Evolutionary conservation across 1,140 invertebrate genomes (phyloP), one percentile per base, ranked within the genome.

Genomic region (Hirudo medicinalis): DNA sequence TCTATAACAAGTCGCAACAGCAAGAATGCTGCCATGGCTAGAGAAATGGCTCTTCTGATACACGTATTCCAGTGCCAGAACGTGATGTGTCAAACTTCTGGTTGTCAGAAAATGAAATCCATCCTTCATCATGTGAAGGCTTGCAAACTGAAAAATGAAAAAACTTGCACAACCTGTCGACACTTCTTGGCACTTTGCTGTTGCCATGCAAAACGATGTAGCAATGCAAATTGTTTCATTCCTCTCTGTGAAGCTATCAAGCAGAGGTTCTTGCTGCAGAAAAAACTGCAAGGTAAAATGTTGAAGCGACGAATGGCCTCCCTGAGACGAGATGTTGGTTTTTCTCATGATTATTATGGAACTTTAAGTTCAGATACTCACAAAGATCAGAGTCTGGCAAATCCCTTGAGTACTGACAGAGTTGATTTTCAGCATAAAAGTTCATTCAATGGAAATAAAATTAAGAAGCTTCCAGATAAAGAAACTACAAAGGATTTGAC

Each of bases 181-280:
- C 72, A 73, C 55, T 87, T 99, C 36, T 94, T 99, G 78, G 94
- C 94, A 6, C 83, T 99, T 27, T 99, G 96, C 79, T 97, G 93
- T 82, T 98, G 97, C 83, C 96, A 99, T 82, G 95, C 96, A 8
- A 99, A 98, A 84, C 92, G 97, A 85, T 99, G 96, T 85, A 88
- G 89, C 71, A 84, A 84, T 83, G 88, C 87, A 57, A 97, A 97
- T 82, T 98, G 94, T 86, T 89, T 90, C 72, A 94, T 98, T 78
- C 94, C 95, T 76, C 98, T 97, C 87, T 99, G 96, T 86, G 88
- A 88, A 72, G 96, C 95, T 80, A 97, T 99, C 76, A 97, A 97
- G 81, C 91, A 94, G 78, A 97, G 97, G 82, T 84, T 98, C 72
- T 83, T 94, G 55, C 92, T 96, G 79, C 91, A 94, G 81, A 85